Evolutionary conservation across 2,797 vertebrate genomes (phyloP), one percentile per base, ranked within the genome.

Genomic region (Phylloscopus collybita): DNA sequence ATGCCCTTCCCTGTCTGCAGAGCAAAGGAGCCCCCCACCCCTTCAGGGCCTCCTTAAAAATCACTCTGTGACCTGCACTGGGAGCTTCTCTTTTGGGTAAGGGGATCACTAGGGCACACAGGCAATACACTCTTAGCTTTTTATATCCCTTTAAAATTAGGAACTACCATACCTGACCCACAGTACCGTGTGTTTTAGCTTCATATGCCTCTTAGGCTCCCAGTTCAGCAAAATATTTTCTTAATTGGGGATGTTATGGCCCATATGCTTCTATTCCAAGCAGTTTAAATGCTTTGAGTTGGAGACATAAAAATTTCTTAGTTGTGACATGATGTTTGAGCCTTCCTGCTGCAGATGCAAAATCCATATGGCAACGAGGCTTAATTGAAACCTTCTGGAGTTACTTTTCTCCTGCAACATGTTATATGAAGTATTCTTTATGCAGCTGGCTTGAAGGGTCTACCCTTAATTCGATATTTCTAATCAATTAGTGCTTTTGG

Each of bases 371-470:
- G 88, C 67, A n/a, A 13, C 0, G 19, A 72, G 86, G 36, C 42
- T 93, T 97, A 95, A 96, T 71, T 93, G 94, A 94, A 96, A 94
- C 67, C 92, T 93, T 60, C 62, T 96, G 92, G 80, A 73, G 80
- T 86, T 57, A 86, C 42, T 93, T 86, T 86, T 81, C 66, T 72
- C 34, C 51, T 79, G 23, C 64, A 80, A 9, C 13, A 5, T 57
- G 15, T 21, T 80, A 25, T 16, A 57, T 60, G 54, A 80, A 88
- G 85, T 81, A 91, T 34, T 86, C 50, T 42, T 93, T 59, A 57
- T 73, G 71, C 16, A 88, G 66, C 62, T 95, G n/a, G 32, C 70
- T 90, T 93, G 80, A 69, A 88, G 84, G 21, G 18, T 18, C 38
- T 70, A 65, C 14, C 19, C 45, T 86, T 73, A 56, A 79, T 75